Percentiles rank a stretch among this genome's conserved stretches.
phyloP scores from a whole-genome alignment of 2,797 vertebrate species.

The Odontamblyopus lacepedii region DNA sequence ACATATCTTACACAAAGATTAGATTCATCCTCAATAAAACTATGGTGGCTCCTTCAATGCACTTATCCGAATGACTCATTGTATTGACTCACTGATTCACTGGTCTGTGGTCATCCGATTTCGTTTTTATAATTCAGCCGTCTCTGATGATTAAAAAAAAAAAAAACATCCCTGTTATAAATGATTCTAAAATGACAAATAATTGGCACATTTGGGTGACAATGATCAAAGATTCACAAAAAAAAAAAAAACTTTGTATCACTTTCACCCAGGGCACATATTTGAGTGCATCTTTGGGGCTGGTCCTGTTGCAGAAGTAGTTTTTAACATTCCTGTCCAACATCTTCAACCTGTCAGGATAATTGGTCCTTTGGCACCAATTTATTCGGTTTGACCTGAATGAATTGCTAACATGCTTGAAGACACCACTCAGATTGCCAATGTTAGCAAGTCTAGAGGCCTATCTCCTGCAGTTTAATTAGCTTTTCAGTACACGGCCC shows the following conservation, averaged over 20 bases:
- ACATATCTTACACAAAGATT: too few species aligned
- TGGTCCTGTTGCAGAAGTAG: neutral
- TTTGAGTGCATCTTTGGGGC: neutral
- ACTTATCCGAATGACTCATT: too few species aligned
- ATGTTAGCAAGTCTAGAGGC: conserved; percentile 1
- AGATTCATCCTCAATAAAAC: too few species aligned
- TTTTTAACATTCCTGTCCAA: neutral
- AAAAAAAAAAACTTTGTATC: neutral
- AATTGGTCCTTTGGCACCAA: neutral
- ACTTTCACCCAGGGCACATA: neutral
- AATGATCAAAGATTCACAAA: too few species aligned
- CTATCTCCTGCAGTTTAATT: neutral
- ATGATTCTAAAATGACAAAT: too few species aligned
- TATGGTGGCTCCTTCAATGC: too few species aligned
- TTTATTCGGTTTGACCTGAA: conserved; percentile 4
- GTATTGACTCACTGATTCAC: too few species aligned
- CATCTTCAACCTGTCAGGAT: neutral
- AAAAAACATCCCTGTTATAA: too few species aligned
- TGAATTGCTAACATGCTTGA: neutral
- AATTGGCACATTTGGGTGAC: neutral
- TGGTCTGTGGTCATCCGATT: too few species aligned
- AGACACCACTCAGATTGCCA: neutral
- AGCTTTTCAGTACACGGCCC: neutral
- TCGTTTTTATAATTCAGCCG: too few species aligned
- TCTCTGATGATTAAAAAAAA: too few species aligned